These are phyloP conservation scores for Hippopotamus amphibius DNA, from an alignment of 2,113 vertebrate species.

Conservation along the genomic window DNA sequence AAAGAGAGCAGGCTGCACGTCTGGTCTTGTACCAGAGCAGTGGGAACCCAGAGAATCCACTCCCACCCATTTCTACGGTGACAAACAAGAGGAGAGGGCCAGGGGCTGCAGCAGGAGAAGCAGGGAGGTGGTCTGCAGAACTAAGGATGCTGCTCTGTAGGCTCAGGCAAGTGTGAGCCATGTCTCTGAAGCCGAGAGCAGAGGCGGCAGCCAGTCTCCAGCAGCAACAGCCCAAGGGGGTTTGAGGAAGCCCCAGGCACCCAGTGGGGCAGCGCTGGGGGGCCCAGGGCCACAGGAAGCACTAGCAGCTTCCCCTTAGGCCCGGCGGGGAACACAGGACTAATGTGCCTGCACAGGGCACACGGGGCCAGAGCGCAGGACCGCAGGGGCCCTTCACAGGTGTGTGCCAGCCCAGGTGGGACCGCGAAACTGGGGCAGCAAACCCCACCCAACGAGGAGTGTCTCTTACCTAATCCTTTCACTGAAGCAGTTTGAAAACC, in stretches of 20 bases:
- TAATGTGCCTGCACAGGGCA: fast-evolving
- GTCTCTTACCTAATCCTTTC: neutral
- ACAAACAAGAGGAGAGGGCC: fast-evolving
- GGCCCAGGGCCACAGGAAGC: neutral
- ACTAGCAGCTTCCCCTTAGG: neutral
- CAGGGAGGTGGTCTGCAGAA: neutral
- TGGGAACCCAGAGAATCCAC: neutral
- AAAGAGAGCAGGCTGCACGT: neutral
- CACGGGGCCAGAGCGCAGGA: neutral
- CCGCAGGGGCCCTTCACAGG: neutral
- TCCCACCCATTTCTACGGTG: neutral
- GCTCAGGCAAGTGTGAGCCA: fast-evolving
- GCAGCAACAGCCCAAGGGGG: neutral
- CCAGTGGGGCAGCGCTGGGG: fast-evolving
- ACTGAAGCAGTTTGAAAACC: neutral
- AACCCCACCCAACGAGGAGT: neutral
- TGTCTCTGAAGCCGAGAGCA: neutral
- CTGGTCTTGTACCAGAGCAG: too few species aligned
- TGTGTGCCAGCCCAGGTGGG: fast-evolving
- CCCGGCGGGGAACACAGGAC: neutral
- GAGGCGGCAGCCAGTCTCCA: neutral
- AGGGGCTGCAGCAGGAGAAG: too few species aligned
- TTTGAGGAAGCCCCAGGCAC: fast-evolving
- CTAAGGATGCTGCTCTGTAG: neutral
- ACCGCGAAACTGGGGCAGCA: neutral